A percentile compares a stretch with the other conserved stretches of the same genome.
phyloP scores from a whole-genome alignment of 2,888 invertebrate genomes.

The Lucinisca nassula region DNA sequence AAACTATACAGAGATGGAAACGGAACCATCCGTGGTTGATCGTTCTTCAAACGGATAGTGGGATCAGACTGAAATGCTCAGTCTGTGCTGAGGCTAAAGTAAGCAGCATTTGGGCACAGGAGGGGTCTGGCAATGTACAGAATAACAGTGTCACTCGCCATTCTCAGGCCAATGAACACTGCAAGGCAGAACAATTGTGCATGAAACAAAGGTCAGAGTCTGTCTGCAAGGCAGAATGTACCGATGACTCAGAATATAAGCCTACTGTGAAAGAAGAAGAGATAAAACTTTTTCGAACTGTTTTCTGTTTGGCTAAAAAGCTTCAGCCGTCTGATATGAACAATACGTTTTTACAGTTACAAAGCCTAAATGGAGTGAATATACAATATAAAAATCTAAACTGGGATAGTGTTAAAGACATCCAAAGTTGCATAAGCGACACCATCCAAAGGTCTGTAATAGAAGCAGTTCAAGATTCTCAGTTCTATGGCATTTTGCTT shows the following conservation, averaged over 20 bases:
- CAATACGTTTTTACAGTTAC: slow-evolving; percentile 48
- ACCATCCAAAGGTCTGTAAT: slow-evolving; percentile 15
- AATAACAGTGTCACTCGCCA: slow-evolving; percentile 2
- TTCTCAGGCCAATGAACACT: neutral
- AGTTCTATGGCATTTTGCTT: slow-evolving; percentile 38
- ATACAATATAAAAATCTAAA: slow-evolving; percentile 48
- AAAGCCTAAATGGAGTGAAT: slow-evolving; percentile 41
- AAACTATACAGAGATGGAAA: neutral
- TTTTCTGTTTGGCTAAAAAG: slow-evolving; percentile 37
- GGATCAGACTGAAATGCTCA: neutral
- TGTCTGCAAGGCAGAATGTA: neutral
- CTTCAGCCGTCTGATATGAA: slow-evolving; percentile 47
- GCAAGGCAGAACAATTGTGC: neutral
- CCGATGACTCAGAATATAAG: no score
- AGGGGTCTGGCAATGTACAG: slow-evolving; percentile 17
- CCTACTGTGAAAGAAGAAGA: neutral
- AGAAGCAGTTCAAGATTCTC: slow-evolving; percentile 20
- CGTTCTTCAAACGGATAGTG: neutral
- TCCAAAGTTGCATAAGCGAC: slow-evolving; percentile 30
- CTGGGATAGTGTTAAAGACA: slow-evolving; percentile 50
- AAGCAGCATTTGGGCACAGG: slow-evolving; percentile 4
- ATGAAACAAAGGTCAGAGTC: no score
- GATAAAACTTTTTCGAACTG: slow-evolving; percentile 33
- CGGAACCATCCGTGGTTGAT: neutral
- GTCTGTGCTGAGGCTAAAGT: slow-evolving; percentile 1